Evolutionary conservation across 1,140 invertebrate genomes (phyloP).

Genomic region (Stenopsyche tienmushanensis): DNA sequence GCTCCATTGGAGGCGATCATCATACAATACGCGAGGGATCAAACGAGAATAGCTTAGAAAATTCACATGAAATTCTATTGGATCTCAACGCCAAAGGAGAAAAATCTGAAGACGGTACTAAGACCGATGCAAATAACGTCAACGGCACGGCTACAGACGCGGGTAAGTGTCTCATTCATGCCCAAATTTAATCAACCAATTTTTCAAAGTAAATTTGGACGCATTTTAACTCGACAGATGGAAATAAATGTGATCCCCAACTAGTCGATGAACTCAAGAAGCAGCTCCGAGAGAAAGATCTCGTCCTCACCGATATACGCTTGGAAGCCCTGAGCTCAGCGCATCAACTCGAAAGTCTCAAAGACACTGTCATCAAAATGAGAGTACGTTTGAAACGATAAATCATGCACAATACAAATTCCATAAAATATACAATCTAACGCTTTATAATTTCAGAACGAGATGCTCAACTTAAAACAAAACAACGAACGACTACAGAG

Average conservation of each 20-base stretch:
- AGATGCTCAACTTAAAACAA: constrained; percentile 94
- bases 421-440: constrained; percentile 2
- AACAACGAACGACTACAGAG: constrained; percentile 94
- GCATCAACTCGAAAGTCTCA: constrained; percentile 93
- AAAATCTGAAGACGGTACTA: constrained; percentile 44
- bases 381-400: constrained; percentile 74
- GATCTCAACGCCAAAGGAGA: constrained; percentile 44
- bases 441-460: constrained; percentile 67
- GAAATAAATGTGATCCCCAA: constrained; percentile 43
- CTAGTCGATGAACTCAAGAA: constrained; percentile 86
- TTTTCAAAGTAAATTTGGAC: not conserved
- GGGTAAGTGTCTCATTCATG: constrained; percentile 1
- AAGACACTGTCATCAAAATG: constrained; percentile 96
- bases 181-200: not conserved
- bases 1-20: constrained; percentile 52
- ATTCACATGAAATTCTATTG: constrained; percentile 51
- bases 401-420: too few relatives aligned
- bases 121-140: constrained; percentile 37
- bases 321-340: constrained; percentile 94
- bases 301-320: constrained; percentile 93
- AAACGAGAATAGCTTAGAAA: constrained; percentile 57
- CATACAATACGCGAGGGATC: constrained; percentile 55
- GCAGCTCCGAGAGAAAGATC: constrained; percentile 92
- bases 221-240: not conserved
- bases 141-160: constrained; percentile 29